These are phyloP conservation scores for Aproaerema taeniolella DNA, from an alignment of 2,888 invertebrate genomes.

Conservation along the genomic window DNA sequence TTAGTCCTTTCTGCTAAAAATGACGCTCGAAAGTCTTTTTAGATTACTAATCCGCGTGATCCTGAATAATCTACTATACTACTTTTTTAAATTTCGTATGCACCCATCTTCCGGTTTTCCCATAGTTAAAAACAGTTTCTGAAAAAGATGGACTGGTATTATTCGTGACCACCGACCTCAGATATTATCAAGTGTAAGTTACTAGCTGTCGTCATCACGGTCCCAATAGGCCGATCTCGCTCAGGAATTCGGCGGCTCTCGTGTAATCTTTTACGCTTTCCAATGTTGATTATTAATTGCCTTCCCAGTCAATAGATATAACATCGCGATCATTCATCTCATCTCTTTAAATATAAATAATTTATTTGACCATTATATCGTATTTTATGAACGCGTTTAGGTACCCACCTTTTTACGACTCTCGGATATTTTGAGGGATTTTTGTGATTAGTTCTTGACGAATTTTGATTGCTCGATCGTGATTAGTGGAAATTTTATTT, in stretches of 20 bases:
- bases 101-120: no score
- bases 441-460: conserved; percentile 9
- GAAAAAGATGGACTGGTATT: conserved; percentile 20
- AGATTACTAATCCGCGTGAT: no score
- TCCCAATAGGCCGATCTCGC: conserved; percentile 25
- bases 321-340: conserved; percentile 53
- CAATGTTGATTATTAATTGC: conserved; percentile 67
- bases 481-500: no score
- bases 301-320: conserved; percentile 59
- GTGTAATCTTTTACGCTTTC: conserved; percentile 70
- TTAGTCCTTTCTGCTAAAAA: no score
- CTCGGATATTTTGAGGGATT: conserved; percentile 7
- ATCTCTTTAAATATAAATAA: conserved; percentile 41
- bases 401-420: conserved; percentile 4
- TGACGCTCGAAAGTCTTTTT: no score
- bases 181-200: neutral
- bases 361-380: conserved; percentile 15
- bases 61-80: no score
- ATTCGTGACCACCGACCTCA: neutral
- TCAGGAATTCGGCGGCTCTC: conserved; percentile 56
- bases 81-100: no score
- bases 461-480: no score
- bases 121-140: no score
- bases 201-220: neutral
- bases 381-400: conserved; percentile 14